These are phyloP conservation scores for Myxocyprinus asiaticus DNA, from an alignment of 2,113 vertebrate species.

Conservation along the genomic window DNA sequence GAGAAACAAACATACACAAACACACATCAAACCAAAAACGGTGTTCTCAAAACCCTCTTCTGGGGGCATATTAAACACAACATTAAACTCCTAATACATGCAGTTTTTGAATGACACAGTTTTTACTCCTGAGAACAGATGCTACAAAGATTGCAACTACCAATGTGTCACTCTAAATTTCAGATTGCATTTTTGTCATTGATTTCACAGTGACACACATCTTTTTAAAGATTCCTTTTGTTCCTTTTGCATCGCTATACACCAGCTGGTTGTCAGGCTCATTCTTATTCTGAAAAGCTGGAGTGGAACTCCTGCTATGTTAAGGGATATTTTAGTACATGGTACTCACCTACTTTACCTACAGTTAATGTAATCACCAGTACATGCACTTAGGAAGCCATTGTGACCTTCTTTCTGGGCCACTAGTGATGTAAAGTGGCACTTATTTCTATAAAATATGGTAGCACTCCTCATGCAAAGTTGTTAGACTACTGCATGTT, in stretches of 20 bases:
- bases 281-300: neutral
- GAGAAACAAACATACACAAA: neutral
- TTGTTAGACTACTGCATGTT: neutral
- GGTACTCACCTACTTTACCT: constrained; percentile 13
- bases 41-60: no score
- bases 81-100: no score
- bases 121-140: no score
- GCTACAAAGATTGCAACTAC: no score
- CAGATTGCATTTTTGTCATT: no score
- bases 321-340: neutral
- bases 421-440: constrained; percentile 12
- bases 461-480: neutral
- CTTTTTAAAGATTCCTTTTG: neutral
- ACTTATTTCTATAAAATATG: neutral
- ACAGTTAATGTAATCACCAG: constrained; percentile 29
- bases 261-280: neutral
- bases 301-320: neutral
- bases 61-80: no score
- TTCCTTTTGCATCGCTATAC: neutral
- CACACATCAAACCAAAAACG: no score
- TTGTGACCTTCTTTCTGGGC: neutral
- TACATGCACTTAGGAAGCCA: neutral
- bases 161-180: no score
- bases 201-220: no score
- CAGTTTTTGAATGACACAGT: no score